Evolutionary conservation across 2,113 vertebrate genomes (phyloP).

Genomic region (Laticauda colubrina): DNA sequence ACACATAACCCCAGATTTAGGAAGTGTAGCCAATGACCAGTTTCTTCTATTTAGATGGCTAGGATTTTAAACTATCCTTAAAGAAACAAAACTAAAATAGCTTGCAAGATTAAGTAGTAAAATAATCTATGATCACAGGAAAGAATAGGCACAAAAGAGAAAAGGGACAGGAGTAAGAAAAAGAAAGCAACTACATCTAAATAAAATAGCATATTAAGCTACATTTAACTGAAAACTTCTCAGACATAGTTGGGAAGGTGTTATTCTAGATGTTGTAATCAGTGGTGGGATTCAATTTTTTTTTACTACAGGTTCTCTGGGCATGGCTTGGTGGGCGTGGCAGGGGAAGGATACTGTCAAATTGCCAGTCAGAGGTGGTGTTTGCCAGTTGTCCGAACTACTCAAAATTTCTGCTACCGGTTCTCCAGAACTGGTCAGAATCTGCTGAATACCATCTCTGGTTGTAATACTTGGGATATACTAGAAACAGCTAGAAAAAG

Average conservation of each 20-base stretch:
- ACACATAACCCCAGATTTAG: neutral
- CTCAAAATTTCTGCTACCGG: too few relatives aligned
- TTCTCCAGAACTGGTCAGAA: too few relatives aligned
- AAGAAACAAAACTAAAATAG: neutral
- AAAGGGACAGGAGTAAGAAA: neutral
- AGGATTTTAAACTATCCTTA: neutral
- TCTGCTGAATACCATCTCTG: too few relatives aligned
- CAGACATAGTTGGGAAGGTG: neutral
- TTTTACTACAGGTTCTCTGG: too few relatives aligned
- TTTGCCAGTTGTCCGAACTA: too few relatives aligned
- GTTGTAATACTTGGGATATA: neutral
- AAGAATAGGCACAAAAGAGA: neutral
- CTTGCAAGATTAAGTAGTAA: too few relatives aligned
- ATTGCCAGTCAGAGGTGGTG: too few relatives aligned
- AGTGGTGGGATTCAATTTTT: too few relatives aligned
- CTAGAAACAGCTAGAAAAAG: neutral
- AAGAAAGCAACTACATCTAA: neutral
- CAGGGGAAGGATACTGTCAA: too few relatives aligned
- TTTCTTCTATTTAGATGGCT: neutral
- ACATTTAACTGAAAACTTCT: neutral
- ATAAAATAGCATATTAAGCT: neutral
- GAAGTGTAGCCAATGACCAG: neutral
- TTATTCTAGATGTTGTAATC: neutral
- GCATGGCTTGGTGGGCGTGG: too few relatives aligned
- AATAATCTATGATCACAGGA: neutral